These are phyloP conservation scores for Felis chaus DNA, from an alignment of 2,113 vertebrate species.

Conservation along the genomic window DNA sequence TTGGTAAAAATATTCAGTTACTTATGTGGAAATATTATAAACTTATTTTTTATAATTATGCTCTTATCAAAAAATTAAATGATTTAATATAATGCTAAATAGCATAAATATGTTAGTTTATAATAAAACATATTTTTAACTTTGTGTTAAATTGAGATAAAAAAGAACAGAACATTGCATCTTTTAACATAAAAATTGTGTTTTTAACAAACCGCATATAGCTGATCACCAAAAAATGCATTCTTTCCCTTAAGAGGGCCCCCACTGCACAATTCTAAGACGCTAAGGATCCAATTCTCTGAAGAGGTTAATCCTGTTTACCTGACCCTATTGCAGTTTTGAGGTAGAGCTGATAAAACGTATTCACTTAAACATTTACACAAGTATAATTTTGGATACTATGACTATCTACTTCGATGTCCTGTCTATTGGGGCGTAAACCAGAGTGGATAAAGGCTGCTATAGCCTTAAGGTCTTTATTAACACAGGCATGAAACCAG, in stretches of 20 bases:
- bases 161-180: background rate
- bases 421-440: accelerated
- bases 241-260: background rate
- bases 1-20: background rate
- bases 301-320: background rate
- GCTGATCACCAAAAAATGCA: background rate
- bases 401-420: background rate
- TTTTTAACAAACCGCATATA: background rate
- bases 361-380: background rate
- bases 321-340: background rate
- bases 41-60: background rate
- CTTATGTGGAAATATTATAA: background rate
- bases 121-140: background rate
- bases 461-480: background rate
- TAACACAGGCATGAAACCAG: background rate
- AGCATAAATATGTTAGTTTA: background rate
- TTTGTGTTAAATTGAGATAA: background rate
- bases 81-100: background rate
- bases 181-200: background rate
- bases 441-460: background rate
- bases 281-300: background rate
- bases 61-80: background rate
- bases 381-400: background rate
- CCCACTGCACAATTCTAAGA: background rate
- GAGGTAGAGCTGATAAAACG: background rate